A percentile compares a stretch with the other conserved stretches of the same genome.
Evolutionary conservation across 2,113 vertebrate genomes (phyloP).

Genomic region (Empidonax alnorum): DNA sequence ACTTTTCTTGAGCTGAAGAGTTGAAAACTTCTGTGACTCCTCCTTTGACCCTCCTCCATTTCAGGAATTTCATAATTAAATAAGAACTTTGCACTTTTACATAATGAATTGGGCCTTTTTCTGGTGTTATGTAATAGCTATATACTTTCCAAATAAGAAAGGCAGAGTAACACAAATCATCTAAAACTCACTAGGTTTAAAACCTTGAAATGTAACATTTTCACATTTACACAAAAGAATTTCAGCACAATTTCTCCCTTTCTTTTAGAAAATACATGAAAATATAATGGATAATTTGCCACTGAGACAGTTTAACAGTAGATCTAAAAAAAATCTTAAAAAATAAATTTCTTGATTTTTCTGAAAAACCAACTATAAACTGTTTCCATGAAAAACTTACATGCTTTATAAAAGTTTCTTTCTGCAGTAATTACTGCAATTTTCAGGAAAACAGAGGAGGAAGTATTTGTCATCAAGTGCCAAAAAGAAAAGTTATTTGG

Average conservation of each 20-base stretch:
- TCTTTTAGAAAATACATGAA: background rate
- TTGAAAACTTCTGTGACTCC: background rate
- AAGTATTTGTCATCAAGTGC: background rate
- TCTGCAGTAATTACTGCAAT: background rate
- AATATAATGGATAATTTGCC: background rate
- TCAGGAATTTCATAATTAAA: constrained; percentile 23
- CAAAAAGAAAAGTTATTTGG: background rate
- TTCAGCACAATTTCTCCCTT: background rate
- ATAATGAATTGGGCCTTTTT: background rate
- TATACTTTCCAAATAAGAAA: background rate
- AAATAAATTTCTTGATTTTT: background rate
- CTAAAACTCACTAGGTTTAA: background rate
- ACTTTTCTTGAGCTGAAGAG: constrained; percentile 19
- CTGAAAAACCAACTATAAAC: background rate
- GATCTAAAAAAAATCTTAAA: background rate
- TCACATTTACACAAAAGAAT: background rate
- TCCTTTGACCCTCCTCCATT: background rate
- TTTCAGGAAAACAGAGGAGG: background rate
- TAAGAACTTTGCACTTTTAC: background rate
- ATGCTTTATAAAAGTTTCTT: background rate
- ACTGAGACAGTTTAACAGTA: background rate
- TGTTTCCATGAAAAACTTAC: background rate
- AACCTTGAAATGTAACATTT: background rate
- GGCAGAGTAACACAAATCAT: background rate
- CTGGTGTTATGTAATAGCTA: background rate